phyloP scores from a whole-genome alignment of 2,888 invertebrate species.

The Cryptocephalus moraei region DNA sequence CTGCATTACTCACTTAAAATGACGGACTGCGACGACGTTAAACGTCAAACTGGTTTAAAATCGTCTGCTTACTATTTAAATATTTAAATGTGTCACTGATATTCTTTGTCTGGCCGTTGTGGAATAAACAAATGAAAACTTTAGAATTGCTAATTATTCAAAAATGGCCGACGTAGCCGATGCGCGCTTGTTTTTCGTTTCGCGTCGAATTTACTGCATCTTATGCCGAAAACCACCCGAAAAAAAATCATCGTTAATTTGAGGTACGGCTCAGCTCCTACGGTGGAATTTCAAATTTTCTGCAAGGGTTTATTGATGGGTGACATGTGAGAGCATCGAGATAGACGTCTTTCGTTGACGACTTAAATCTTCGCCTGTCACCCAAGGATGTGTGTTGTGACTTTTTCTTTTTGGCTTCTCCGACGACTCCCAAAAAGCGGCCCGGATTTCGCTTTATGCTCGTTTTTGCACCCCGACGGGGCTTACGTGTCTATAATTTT shows the following conservation, averaged over 20 bases:
- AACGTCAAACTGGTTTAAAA: constrained; percentile 27
- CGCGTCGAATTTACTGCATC: constrained; percentile 10
- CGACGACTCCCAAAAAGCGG: constrained; percentile 14
- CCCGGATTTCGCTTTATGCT: constrained; percentile 15
- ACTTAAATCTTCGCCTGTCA: constrained; percentile 30
- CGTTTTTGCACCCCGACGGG: constrained; percentile 10
- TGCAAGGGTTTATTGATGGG: constrained; percentile 33
- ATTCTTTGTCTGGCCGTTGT: constrained; percentile 32
- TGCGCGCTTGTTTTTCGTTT: constrained; percentile 1
- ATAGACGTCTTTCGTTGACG: constrained; percentile 32
- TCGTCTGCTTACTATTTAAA: constrained; percentile 30
- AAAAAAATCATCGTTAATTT: constrained; percentile 31
- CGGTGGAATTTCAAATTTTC: constrained; percentile 21
- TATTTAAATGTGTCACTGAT: constrained; percentile 36
- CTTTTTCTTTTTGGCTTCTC: constrained; percentile 15
- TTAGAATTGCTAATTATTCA: constrained; percentile 37
- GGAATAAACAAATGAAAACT: constrained; percentile 34
- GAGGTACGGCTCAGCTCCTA: constrained; percentile 9
- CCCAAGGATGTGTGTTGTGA: constrained; percentile 6
- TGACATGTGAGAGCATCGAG: constrained; percentile 34
- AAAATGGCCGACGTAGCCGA: constrained; percentile 10
- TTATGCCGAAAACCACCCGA: constrained; percentile 12
- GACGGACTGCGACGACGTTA: constrained; percentile 17
- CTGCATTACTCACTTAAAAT: constrained; percentile 15
- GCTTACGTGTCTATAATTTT: constrained; percentile 8